Evolutionary conservation across 1,140 invertebrate species (phyloP), one percentile per base, ranked within the genome.

Genomic region (Phthorimaea operculella): DNA sequence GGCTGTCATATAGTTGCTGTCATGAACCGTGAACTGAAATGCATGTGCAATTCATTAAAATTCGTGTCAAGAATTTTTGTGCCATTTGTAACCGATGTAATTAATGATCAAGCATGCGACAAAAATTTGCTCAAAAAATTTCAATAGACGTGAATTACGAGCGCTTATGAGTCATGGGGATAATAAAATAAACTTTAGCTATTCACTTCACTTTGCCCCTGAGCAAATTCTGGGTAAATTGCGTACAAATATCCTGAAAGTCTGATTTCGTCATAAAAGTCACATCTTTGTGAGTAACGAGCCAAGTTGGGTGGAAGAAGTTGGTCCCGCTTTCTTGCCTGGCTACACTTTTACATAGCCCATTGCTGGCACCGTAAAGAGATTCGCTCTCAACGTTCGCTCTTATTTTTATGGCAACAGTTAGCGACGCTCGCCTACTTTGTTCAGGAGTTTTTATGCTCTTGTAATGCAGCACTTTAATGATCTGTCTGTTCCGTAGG

Each of bases 221-320:
- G 60, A 64, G 63, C 62, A 70, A 58, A 63, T 28, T 64, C 60
- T 59, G 57, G 42, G 36, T 33, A 65, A 68, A 66, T 64, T 68
- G 65, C 63, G 60, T 66, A 74, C 73, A 74, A 79, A 77, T 76
- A 76, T 66, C 66, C 63, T 60, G 64, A 76, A 74, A 69, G 68
- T 69, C 71, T 66, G 63, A 68, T 68, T 72, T 57, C 63, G 66
- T 76, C 70, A 72, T 79, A 79, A 79, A 76, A 76, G 73, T 79
- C 74, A 73, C 72, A 76, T 79, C 70, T 71, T 73, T 68, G 55
- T 77, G 76, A 77, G 67, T 73, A 77, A 79, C 65, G 74, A 70
- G 73, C 72, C 70, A 77, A 77, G 71, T 77, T 77, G 64, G 60
- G 64, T 73, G 69, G 76, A 74, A 72, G 36, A 59, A 72, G 70